Conservation (phyloP, 1,140 invertebrate species). For the Xylocopa sonorina region DNA sequence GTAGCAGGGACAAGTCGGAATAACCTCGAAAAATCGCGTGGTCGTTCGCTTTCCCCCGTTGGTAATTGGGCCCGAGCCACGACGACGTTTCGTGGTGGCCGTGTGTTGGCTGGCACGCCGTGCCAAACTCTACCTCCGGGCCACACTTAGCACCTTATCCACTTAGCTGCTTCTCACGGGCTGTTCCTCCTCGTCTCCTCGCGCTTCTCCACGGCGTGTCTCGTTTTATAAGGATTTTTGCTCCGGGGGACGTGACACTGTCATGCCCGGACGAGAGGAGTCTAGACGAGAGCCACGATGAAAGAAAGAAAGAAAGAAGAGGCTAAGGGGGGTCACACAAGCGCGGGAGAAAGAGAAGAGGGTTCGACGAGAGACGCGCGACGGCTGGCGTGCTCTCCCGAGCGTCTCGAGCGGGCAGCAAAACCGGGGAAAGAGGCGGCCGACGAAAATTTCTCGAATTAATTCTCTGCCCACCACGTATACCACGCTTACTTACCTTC, state of each 20-base stretch:
- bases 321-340: not conserved
- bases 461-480: slow-evolving; percentile 76
- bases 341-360: slow-evolving; percentile 14
- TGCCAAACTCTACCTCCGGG: slow-evolving; percentile 69
- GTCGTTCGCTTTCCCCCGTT: slow-evolving; percentile 50
- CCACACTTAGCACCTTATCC: slow-evolving; percentile 81
- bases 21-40: slow-evolving; percentile 45
- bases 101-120: slow-evolving; percentile 51
- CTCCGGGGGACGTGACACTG: slow-evolving; percentile 79
- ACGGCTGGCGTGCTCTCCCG: slow-evolving; percentile 66
- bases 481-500: slow-evolving; percentile 70
- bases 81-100: slow-evolving; percentile 45
- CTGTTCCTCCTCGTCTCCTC: slow-evolving; percentile 70
- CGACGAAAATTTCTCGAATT: slow-evolving; percentile 76
- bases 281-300: slow-evolving; percentile 10
- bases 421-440: slow-evolving; percentile 26
- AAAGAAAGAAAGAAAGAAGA: not conserved
- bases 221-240: slow-evolving; percentile 79
- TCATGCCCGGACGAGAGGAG: slow-evolving; percentile 69
- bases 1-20: slow-evolving; percentile 33
- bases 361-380: slow-evolving; percentile 61
- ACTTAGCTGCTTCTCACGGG: slow-evolving; percentile 80
- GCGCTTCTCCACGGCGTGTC: slow-evolving; percentile 75
- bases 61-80: slow-evolving; percentile 63
- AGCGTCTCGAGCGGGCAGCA: slow-evolving; percentile 60